Conservation (phyloP, 2,888 invertebrate genomes). For the Venustoraphidia nigricollis region DNA sequence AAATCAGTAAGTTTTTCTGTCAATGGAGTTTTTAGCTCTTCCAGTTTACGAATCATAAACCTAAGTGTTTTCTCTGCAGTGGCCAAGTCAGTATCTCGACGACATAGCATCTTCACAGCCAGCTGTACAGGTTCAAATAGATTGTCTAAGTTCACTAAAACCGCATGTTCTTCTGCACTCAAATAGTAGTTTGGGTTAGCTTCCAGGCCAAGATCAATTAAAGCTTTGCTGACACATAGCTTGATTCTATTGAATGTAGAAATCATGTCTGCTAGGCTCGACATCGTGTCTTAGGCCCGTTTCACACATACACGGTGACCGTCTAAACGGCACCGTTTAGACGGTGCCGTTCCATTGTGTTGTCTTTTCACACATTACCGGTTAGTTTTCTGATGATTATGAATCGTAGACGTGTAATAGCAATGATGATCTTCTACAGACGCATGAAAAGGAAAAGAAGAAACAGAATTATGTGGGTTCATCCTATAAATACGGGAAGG, state of each 20-base stretch:
- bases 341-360: too few relatives aligned
- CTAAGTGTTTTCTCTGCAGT: constrained; percentile 11
- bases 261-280: constrained; percentile 9
- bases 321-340: too few relatives aligned
- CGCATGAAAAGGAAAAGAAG: too few relatives aligned
- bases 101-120: neutral
- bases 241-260: constrained; percentile 10
- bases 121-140: constrained; percentile 11
- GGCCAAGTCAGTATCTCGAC: constrained; percentile 10
- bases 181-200: constrained; percentile 10
- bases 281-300: constrained; percentile 11
- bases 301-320: too few relatives aligned
- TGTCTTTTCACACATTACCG: too few relatives aligned
- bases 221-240: constrained; percentile 11
- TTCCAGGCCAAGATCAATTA: constrained; percentile 11
- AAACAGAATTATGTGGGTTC: too few relatives aligned
- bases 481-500: too few relatives aligned
- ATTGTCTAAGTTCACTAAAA: constrained; percentile 3
- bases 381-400: too few relatives aligned
- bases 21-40: constrained; percentile 9
- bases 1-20: constrained; percentile 2
- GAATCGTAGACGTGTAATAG: too few relatives aligned
- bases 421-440: too few relatives aligned
- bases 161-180: constrained; percentile 9
- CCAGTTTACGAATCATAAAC: constrained; percentile 12